These are phyloP conservation scores for Dinoponera quadriceps DNA, from an alignment of 1,140 invertebrate genomes.

Conservation along the genomic window DNA sequence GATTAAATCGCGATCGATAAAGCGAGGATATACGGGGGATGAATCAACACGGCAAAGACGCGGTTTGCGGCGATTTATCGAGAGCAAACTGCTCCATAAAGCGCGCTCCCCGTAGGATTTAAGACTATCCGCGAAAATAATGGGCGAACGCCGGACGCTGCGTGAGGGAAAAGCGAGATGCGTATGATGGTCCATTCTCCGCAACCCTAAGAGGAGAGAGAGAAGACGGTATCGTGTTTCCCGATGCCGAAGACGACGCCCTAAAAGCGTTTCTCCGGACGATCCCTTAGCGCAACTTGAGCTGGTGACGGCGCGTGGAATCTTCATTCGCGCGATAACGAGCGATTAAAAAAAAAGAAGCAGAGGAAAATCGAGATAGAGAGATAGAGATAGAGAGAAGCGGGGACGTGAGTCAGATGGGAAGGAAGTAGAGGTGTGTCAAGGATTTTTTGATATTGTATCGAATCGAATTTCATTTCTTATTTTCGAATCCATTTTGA, in stretches of 20 bases:
- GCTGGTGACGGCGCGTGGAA: slow-evolving; percentile 34
- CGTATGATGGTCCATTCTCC: slow-evolving; percentile 66
- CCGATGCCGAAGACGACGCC: slow-evolving; percentile 47
- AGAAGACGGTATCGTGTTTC: slow-evolving; percentile 63
- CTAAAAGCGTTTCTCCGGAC: slow-evolving; percentile 60
- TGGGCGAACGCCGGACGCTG: slow-evolving; percentile 31
- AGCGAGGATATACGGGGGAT: too few species aligned
- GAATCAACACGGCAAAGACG: too few species aligned
- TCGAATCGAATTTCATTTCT: too few species aligned
- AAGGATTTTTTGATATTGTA: too few species aligned
- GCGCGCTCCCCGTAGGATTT: not conserved
- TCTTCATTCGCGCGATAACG: slow-evolving; percentile 44
- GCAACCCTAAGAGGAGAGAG: slow-evolving; percentile 46
- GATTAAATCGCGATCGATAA: too few species aligned
- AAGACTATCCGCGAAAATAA: slow-evolving; percentile 36
- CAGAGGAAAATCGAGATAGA: not conserved
- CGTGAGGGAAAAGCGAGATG: slow-evolving; percentile 68
- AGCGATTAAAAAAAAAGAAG: slow-evolving; percentile 33
- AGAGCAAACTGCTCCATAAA: not conserved
- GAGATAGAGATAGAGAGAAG: not conserved
- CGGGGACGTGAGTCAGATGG: too few species aligned
- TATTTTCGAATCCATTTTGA: too few species aligned
- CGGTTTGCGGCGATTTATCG: slow-evolving; percentile 7
- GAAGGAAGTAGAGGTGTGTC: too few species aligned
- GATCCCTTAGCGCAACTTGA: slow-evolving; percentile 52